Evolutionary conservation across 2,113 vertebrate genomes (phyloP).

Genomic region (Blennius ocellaris): DNA sequence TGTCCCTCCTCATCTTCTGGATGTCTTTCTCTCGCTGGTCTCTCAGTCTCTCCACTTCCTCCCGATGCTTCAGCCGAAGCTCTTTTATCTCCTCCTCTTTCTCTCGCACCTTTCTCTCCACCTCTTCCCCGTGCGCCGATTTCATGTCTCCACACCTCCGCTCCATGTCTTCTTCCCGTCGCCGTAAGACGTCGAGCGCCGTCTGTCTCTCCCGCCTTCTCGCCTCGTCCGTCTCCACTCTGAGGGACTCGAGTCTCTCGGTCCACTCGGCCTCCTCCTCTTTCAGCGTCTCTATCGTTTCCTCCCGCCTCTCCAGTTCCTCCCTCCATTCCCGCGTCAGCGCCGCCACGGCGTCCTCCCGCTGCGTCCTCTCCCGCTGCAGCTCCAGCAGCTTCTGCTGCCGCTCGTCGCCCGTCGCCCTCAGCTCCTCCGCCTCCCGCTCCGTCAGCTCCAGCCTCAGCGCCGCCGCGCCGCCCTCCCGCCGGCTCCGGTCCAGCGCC

Average conservation of each 20-base stretch:
- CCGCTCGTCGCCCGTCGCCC: slow-evolving; percentile 73
- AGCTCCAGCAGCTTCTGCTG: slow-evolving; percentile 75
- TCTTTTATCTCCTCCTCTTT: slow-evolving; percentile 28
- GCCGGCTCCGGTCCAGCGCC: slow-evolving; percentile 43
- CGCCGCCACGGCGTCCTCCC: slow-evolving; percentile 10
- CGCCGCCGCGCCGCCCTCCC: slow-evolving; percentile 40
- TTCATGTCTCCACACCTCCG: slow-evolving; percentile 44
- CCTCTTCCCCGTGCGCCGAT: slow-evolving; percentile 34
- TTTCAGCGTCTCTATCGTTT: slow-evolving; percentile 21
- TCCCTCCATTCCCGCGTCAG: slow-evolving; percentile 37
- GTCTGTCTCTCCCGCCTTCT: slow-evolving; percentile 49
- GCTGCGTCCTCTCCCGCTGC: slow-evolving; percentile 59
- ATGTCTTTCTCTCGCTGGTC: slow-evolving; percentile 40
- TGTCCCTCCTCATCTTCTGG: slow-evolving; percentile 45
- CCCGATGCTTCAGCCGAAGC: slow-evolving; percentile 27
- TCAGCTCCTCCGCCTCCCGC: slow-evolving; percentile 73
- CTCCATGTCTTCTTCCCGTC: slow-evolving; percentile 26
- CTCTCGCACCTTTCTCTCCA: slow-evolving; percentile 16
- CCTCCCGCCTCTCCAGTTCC: slow-evolving; percentile 12
- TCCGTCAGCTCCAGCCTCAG: slow-evolving; percentile 68
- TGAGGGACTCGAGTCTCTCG: slow-evolving; percentile 23
- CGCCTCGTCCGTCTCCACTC: slow-evolving; percentile 23
- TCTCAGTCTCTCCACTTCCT: slow-evolving; percentile 18
- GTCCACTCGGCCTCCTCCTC: slow-evolving; percentile 54
- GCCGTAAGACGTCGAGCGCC: background rate